Evolutionary conservation across 1,140 invertebrate species (phyloP).

Genomic region (Hylyphantes graminicola): DNA sequence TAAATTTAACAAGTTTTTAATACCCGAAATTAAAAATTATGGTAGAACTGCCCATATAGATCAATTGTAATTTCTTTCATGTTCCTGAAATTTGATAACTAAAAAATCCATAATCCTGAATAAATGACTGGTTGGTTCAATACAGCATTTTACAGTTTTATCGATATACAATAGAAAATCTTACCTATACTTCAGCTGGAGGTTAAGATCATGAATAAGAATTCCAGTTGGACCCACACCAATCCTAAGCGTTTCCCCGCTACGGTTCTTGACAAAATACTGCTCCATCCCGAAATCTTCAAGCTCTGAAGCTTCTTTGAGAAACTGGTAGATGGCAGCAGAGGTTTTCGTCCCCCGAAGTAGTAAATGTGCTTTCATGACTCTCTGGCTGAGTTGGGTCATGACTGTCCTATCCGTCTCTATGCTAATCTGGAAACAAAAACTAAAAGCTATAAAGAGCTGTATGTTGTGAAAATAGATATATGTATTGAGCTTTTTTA

Average conservation of each 20-base stretch:
- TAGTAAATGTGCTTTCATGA: slow-evolving; percentile 64
- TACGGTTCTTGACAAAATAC: slow-evolving; percentile 76
- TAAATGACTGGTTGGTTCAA: too few relatives aligned
- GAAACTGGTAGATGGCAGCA: slow-evolving; percentile 81
- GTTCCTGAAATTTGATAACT: too few relatives aligned
- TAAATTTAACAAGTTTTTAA: too few relatives aligned
- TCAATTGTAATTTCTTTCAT: too few relatives aligned
- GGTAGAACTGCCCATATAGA: too few relatives aligned
- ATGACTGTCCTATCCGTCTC: slow-evolving; percentile 33
- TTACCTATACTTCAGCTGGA: slow-evolving; percentile 65
- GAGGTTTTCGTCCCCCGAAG: slow-evolving; percentile 70
- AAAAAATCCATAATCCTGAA: too few relatives aligned
- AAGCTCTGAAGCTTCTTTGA: slow-evolving; percentile 82
- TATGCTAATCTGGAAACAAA: slow-evolving; percentile 15
- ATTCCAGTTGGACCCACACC: slow-evolving; percentile 86
- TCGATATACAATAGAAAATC: slow-evolving; percentile 8
- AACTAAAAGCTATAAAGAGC: background rate
- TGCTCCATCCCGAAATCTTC: slow-evolving; percentile 85
- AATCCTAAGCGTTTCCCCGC: slow-evolving; percentile 67
- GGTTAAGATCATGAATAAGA: slow-evolving; percentile 73
- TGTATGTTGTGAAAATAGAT: too few relatives aligned
- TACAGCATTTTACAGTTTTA: too few relatives aligned
- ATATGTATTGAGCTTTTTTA: too few relatives aligned
- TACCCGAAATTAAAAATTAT: too few relatives aligned
- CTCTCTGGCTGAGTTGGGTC: slow-evolving; percentile 28